Conservation (phyloP, 2,113 vertebrate species). For the Leucosticte australis region DNA sequence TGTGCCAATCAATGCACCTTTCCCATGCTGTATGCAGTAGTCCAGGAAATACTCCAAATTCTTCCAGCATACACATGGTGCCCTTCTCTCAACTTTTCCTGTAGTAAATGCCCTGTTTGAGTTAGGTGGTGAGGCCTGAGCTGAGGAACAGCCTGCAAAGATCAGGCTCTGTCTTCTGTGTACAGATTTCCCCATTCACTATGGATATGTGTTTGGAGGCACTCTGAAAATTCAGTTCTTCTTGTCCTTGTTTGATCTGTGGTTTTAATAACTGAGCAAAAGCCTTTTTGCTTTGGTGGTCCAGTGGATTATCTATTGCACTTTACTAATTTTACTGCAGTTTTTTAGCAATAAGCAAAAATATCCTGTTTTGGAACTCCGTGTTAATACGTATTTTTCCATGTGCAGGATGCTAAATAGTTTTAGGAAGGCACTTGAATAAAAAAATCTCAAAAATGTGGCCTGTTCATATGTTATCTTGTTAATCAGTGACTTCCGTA, state of each 20-base stretch:
- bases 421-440: constrained; percentile 61
- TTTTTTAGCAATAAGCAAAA: constrained; percentile 29
- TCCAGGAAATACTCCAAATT: constrained; percentile 49
- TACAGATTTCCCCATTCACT: accelerated
- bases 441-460: constrained; percentile 48
- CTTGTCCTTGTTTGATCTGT: constrained; percentile 9
- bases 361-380: constrained; percentile 24
- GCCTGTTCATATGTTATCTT: constrained; percentile 54
- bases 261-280: constrained; percentile 15
- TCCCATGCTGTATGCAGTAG: not conserved
- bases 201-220: not conserved
- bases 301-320: constrained; percentile 20
- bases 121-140: not conserved
- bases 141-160: not conserved
- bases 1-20: not conserved
- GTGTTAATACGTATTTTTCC: constrained; percentile 44
- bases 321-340: not conserved
- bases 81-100: not conserved
- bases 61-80: not conserved
- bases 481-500: constrained; percentile 35
- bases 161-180: not conserved
- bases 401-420: constrained; percentile 42
- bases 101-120: not conserved
- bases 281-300: constrained; percentile 28
- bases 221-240: not conserved